These are phyloP conservation scores for Prostheceraeus crozeri DNA, from an alignment of 2,888 invertebrate genomes.

Conservation along the genomic window DNA sequence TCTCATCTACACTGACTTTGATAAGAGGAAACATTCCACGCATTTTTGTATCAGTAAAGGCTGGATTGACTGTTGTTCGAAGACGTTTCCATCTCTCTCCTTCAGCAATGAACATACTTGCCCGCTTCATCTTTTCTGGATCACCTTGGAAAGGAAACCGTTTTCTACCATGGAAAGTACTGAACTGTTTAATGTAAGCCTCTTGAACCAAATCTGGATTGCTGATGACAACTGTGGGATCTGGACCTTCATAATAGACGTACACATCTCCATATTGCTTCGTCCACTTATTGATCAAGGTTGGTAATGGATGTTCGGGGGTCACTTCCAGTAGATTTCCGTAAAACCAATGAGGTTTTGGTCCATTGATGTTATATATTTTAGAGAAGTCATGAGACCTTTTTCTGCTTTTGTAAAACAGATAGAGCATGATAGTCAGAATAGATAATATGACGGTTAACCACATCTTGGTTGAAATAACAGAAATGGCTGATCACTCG, in stretches of 20 bases:
- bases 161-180: conserved; percentile 45
- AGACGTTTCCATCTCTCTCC: conserved; percentile 16
- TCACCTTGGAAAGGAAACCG: conserved; percentile 34
- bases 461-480: no score
- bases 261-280: conserved; percentile 43
- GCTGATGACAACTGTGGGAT: conserved; percentile 43
- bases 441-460: no score
- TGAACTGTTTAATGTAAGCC: conserved; percentile 47
- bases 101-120: conserved; percentile 13
- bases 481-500: no score
- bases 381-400: no score
- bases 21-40: conserved; percentile 5
- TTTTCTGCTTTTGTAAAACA: no score
- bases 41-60: conserved; percentile 17
- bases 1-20: no score
- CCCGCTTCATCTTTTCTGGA: conserved; percentile 38
- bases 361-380: conserved; percentile 45
- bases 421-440: no score
- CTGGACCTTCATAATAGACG: conserved; percentile 44
- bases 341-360: conserved; percentile 48
- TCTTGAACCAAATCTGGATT: conserved; percentile 44
- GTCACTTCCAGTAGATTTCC: conserved; percentile 44
- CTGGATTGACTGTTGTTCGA: conserved; percentile 2
- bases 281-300: conserved; percentile 44
- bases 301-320: no score